Evolutionary conservation across 2,113 vertebrate genomes (phyloP).

Genomic region (Diadophis punctatus): DNA sequence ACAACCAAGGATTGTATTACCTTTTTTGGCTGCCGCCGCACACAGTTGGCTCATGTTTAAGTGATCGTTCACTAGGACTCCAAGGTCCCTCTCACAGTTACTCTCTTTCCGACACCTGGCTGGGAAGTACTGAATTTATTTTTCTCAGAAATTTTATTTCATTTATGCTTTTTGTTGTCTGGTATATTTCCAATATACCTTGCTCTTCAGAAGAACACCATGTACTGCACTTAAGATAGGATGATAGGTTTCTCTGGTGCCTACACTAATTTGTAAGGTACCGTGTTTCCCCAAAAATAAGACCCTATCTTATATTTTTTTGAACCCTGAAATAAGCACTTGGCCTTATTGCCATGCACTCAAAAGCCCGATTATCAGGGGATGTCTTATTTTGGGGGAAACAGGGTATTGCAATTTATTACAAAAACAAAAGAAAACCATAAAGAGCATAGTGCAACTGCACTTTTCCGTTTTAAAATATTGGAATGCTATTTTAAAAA

Average conservation of each 20-base stretch:
- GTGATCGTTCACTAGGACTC: no score
- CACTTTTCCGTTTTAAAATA: not conserved
- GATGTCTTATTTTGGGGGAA: no score
- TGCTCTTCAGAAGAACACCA: not conserved
- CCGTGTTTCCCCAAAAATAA: no score
- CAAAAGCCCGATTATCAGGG: no score
- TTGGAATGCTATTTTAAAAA: not conserved
- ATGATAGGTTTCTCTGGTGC: not conserved
- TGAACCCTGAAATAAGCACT: no score
- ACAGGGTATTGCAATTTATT: no score
- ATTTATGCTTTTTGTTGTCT: not conserved
- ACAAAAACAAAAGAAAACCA: not conserved
- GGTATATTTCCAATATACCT: not conserved
- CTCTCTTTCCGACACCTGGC: not conserved
- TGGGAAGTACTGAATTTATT: not conserved
- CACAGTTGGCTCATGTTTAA: no score
- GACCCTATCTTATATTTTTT: no score
- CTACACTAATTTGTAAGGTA: not conserved
- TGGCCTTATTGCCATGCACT: no score
- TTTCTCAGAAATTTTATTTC: not conserved
- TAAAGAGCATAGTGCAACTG: not conserved
- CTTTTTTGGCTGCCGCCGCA: no score
- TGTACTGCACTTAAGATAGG: not conserved
- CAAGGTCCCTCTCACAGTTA: no score
- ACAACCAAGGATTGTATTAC: no score